phyloP scores from a whole-genome alignment of 1,140 invertebrate genomes.

The Pissodes strobi region DNA sequence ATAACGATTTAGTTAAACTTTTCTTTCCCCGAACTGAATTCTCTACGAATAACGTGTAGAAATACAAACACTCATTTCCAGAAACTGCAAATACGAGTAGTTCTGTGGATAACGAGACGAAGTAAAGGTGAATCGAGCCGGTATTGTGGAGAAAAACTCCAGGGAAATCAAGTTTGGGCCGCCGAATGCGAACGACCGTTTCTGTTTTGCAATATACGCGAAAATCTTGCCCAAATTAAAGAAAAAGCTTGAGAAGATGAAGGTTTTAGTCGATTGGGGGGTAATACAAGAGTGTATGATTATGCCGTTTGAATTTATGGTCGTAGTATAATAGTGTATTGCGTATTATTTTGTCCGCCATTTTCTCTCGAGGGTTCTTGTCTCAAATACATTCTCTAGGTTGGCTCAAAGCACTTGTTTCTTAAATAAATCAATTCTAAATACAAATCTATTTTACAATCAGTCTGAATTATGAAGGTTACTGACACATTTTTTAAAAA shows the following conservation, averaged over 20 bases:
- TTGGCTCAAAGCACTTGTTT: too few species aligned
- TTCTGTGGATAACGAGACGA: slow-evolving; percentile 2
- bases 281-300: neutral
- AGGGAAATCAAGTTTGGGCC: slow-evolving; percentile 6
- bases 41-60: too few species aligned
- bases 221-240: slow-evolving; percentile 6
- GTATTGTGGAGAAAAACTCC: slow-evolving; percentile 4
- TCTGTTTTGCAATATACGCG: neutral
- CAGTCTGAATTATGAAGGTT: too few species aligned
- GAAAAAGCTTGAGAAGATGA: slow-evolving; percentile 1
- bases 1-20: too few species aligned
- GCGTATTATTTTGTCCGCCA: too few species aligned
- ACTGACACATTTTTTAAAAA: too few species aligned
- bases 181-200: neutral
- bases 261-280: neutral
- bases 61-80: slow-evolving; percentile 1
- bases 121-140: slow-evolving; percentile 3
- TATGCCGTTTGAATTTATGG: neutral
- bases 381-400: too few species aligned
- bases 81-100: slow-evolving; percentile 4
- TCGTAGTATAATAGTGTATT: neutral
- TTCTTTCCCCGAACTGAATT: too few species aligned
- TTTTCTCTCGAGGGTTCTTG: too few species aligned
- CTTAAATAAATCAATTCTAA: too few species aligned
- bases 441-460: too few species aligned